phyloP scores from a whole-genome alignment of 2,797 vertebrate species.

The Erethizon dorsatum region DNA sequence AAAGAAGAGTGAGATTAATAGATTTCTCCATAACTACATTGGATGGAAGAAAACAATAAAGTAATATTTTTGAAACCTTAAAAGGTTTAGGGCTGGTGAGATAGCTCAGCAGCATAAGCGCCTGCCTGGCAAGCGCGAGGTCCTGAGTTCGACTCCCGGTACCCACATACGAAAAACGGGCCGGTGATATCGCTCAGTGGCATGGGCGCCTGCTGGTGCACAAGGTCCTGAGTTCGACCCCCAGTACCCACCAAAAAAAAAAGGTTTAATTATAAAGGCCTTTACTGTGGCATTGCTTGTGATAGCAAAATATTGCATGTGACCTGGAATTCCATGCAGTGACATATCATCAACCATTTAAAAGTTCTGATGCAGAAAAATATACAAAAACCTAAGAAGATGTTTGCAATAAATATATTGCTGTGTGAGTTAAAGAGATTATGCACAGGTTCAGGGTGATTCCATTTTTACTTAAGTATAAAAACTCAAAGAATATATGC shows the following conservation, averaged over 20 bases:
- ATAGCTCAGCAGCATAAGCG: too few relatives aligned
- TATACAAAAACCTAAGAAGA: not conserved
- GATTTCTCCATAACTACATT: not conserved
- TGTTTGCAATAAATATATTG: not conserved
- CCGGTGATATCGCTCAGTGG: too few relatives aligned
- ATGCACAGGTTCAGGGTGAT: not conserved
- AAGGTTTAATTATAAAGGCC: not conserved
- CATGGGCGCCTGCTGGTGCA: too few relatives aligned
- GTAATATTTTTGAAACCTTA: not conserved
- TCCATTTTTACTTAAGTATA: conserved; percentile 19
- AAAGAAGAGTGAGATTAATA: not conserved
- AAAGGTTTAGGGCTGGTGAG: not conserved
- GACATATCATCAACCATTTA: not conserved
- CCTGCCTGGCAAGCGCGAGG: too few relatives aligned
- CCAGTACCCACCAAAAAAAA: not conserved
- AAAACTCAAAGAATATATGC: not conserved
- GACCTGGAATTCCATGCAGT: not conserved
- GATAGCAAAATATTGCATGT: not conserved
- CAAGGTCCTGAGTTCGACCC: too few relatives aligned
- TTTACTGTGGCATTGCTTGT: not conserved
- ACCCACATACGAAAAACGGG: too few relatives aligned
- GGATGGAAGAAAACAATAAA: conserved; percentile 19
- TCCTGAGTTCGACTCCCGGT: too few relatives aligned
- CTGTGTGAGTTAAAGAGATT: not conserved
- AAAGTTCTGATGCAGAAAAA: conserved; percentile 28